Evolutionary conservation across 2,888 invertebrate genomes (phyloP).

Genomic region (Nephrotoma appendiculata): DNA sequence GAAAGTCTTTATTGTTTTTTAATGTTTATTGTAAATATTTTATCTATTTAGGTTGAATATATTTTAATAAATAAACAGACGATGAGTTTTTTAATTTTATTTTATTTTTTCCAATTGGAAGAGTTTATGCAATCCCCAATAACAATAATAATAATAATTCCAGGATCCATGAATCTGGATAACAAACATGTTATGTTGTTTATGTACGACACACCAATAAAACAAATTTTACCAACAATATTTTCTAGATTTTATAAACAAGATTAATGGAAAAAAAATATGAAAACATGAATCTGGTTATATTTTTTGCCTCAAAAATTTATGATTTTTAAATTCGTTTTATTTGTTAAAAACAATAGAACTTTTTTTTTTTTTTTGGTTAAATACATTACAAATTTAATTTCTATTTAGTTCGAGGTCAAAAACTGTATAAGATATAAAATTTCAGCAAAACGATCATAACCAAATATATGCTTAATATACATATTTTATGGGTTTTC

Average conservation of each 20-base stretch:
- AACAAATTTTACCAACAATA: neutral
- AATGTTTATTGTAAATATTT: neutral
- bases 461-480: neutral
- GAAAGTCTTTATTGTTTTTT: neutral
- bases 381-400: neutral
- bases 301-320: neutral
- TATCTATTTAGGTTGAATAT: neutral
- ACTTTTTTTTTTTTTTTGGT: neutral
- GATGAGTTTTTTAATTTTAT: neutral
- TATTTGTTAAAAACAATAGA: neutral
- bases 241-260: neutral
- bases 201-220: neutral
- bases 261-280: neutral
- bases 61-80: neutral
- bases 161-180: neutral
- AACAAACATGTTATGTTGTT: neutral
- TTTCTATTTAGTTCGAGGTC: neutral
- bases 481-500: neutral
- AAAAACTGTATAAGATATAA: neutral
- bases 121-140: neutral
- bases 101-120: neutral
- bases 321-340: neutral
- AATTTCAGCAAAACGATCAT: neutral
- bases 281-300: neutral
- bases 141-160: neutral